Conservation (phyloP, 2,888 invertebrate species). For the Leucania comma region DNA sequence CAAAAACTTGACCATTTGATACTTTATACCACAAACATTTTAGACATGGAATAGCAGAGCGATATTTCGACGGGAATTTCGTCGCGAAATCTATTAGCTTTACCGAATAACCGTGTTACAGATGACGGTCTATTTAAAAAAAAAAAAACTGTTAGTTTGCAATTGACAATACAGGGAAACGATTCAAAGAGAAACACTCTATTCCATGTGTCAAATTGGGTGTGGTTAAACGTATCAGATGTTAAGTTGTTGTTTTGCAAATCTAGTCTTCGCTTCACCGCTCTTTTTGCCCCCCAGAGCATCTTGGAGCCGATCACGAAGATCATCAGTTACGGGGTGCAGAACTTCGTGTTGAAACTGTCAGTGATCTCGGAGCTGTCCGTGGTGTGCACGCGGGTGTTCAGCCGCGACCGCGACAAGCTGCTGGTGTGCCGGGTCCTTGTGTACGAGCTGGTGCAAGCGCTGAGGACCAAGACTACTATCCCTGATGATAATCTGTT, state of each 20-base stretch:
- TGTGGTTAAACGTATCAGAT: not conserved
- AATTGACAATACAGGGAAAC: too few relatives aligned
- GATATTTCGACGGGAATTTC: not conserved
- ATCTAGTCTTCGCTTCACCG: not conserved
- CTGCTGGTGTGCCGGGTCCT: conserved; percentile 97
- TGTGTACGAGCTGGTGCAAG: conserved; percentile 98
- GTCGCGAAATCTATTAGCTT: not conserved
- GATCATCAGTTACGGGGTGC: conserved; percentile 97
- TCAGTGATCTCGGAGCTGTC: conserved; percentile 96
- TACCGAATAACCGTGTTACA: not conserved
- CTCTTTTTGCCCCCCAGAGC: conserved; percentile 91
- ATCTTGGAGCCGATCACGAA: conserved; percentile 99
- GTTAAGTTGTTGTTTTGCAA: conserved; percentile 69
- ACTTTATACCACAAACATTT: fast-evolving
- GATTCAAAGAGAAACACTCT: not conserved
- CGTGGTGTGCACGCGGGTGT: conserved; percentile 96
- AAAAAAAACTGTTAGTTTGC: not conserved
- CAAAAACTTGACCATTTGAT: not conserved
- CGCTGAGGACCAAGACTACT: conserved; percentile 98
- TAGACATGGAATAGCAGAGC: not conserved
- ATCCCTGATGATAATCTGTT: conserved; percentile 98
- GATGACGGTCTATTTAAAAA: not conserved
- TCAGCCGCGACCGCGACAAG: conserved; percentile 98
- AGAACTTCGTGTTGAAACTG: conserved; percentile 95
- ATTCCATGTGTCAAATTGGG: not conserved